These are phyloP conservation scores for Coelinius sp. DNA, from an alignment of 2,888 invertebrate species.

Conservation along the genomic window DNA sequence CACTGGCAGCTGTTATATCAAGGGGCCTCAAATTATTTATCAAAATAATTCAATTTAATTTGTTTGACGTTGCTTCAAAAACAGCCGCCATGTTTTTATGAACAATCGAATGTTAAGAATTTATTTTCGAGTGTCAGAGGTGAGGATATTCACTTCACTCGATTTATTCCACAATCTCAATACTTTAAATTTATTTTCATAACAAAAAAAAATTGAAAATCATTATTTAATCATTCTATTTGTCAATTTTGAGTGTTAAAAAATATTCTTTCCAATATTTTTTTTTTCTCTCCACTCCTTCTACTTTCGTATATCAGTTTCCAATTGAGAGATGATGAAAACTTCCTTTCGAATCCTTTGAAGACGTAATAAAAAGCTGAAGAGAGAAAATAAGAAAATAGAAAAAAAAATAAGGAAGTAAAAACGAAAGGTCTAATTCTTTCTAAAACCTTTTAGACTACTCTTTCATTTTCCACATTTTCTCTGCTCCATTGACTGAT, in stretches of 20 bases:
- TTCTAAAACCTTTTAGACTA: constrained; percentile 1
- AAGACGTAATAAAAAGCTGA: neutral
- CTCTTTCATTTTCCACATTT: neutral
- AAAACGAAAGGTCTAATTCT: neutral
- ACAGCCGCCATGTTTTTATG: constrained; percentile 1
- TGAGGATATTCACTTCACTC: constrained; percentile 1
- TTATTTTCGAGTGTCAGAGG: neutral
- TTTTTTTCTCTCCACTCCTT: neutral
- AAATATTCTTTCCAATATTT: neutral
- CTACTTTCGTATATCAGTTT: neutral
- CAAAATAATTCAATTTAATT: neutral
- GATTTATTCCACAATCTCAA: neutral
- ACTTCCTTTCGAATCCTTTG: neutral
- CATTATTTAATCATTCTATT: neutral
- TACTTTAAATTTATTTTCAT: neutral
- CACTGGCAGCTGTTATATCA: constrained; percentile 7
- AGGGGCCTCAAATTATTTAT: neutral
- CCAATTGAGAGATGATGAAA: constrained; percentile 5
- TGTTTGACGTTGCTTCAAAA: neutral
- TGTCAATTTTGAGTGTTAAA: neutral
- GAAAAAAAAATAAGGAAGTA: neutral
- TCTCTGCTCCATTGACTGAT: constrained; percentile 1
- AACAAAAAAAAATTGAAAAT: no score
- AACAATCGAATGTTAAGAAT: constrained; percentile 18
- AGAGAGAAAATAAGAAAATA: neutral